These are phyloP conservation scores for Bambusicola thoracicus DNA, from an alignment of 2,113 vertebrate genomes.

Conservation along the genomic window DNA sequence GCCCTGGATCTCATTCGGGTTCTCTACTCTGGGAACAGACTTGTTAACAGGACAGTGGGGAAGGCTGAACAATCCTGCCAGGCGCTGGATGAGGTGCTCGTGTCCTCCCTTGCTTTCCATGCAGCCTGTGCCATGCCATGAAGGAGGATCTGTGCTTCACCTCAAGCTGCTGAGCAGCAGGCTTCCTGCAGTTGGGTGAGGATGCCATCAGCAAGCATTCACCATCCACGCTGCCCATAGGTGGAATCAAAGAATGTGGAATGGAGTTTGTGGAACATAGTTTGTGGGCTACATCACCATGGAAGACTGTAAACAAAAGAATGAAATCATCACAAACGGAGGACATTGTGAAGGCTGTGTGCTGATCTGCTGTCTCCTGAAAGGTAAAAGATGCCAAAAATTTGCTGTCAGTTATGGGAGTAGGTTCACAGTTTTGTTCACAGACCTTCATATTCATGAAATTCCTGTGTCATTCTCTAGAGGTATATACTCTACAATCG, in stretches of 20 bases:
- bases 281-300: background rate
- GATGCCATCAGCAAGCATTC: background rate
- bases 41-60: background rate
- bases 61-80: background rate
- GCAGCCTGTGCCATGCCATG: rapidly evolving
- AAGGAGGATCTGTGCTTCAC: background rate
- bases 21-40: rapidly evolving
- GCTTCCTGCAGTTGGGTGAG: background rate
- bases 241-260: background rate
- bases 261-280: background rate
- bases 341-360: background rate
- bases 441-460: background rate
- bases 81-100: rapidly evolving
- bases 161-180: background rate
- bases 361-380: background rate
- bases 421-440: conserved; percentile 4
- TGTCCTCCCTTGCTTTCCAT: rapidly evolving
- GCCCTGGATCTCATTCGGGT: background rate
- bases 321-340: background rate
- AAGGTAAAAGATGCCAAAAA: background rate
- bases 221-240: background rate
- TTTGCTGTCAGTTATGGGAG: background rate
- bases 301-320: background rate
- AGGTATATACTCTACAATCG: background rate
- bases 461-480: background rate